A percentile compares a stretch with the other conserved stretches of the same genome.
These are phyloP conservation scores for Habrosyne pyritoides DNA, from an alignment of 2,888 invertebrate species.

Conservation along the genomic window DNA sequence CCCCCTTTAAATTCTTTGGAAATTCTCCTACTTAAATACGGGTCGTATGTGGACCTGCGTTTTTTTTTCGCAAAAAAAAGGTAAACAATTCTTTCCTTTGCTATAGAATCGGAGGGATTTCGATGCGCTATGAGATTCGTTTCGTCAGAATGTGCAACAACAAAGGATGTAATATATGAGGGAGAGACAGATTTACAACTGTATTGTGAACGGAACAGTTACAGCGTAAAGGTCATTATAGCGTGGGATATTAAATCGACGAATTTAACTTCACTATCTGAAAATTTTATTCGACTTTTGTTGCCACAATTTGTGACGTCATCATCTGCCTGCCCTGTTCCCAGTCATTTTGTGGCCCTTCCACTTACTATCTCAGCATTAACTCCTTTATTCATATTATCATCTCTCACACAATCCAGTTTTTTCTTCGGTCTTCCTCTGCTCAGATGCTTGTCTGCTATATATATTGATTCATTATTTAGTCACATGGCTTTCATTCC, in stretches of 20 bases:
- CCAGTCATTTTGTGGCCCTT: too few relatives aligned
- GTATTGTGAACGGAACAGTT: constrained; percentile 34
- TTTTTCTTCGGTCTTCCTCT: too few relatives aligned
- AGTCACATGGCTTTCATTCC: too few relatives aligned
- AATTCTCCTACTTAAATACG: constrained; percentile 56
- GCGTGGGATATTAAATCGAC: constrained; percentile 31
- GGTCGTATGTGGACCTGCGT: constrained; percentile 53
- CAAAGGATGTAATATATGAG: constrained; percentile 25
- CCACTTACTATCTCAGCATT: too few relatives aligned
- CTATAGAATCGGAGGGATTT: constrained; percentile 35
- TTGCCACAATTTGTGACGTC: background rate
- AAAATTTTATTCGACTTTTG: background rate
- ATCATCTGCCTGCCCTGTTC: too few relatives aligned
- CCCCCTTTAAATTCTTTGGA: constrained; percentile 60
- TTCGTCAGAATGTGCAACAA: constrained; percentile 39
- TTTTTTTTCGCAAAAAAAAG: constrained; percentile 67
- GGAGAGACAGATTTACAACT: constrained; percentile 25
- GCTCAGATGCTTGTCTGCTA: too few relatives aligned
- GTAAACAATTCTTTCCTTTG: constrained; percentile 68
- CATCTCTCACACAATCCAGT: too few relatives aligned
- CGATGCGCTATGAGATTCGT: constrained; percentile 39
- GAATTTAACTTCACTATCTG: constrained; percentile 19
- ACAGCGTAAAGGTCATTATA: constrained; percentile 34
- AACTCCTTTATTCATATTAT: too few relatives aligned
- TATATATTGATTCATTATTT: too few relatives aligned